Percentiles rank a stretch among this genome's conserved stretches.
These are phyloP conservation scores for Pterocles orientalis DNA, from an alignment of 2,113 vertebrate species.

Conservation along the genomic window DNA sequence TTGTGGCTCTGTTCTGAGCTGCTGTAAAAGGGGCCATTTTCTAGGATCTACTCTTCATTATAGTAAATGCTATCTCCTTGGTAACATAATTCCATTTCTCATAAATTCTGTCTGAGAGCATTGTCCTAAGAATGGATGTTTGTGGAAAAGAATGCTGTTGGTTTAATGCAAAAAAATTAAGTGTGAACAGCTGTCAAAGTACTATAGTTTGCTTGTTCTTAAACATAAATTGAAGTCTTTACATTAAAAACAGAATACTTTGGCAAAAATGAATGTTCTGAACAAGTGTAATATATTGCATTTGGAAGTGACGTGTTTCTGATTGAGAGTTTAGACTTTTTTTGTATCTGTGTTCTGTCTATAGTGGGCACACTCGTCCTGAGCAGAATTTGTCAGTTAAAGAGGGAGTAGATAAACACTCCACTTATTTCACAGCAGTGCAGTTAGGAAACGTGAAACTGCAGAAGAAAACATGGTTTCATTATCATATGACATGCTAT, in stretches of 20 bases:
- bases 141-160: conserved; percentile 86
- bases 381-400: conserved; percentile 56
- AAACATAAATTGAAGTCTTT: conserved; percentile 81
- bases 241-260: conserved; percentile 75
- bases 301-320: conserved; percentile 51
- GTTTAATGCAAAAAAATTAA: conserved; percentile 85
- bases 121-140: conserved; percentile 86
- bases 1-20: conserved; percentile 88
- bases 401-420: conserved; percentile 65
- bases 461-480: conserved; percentile 70
- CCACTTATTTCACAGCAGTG: conserved; percentile 73
- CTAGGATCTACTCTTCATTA: conserved; percentile 92
- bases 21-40: conserved; percentile 89
- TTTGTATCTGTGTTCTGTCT: conserved; percentile 52
- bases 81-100: conserved; percentile 93
- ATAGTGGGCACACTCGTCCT: conserved; percentile 43
- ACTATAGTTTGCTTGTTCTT: conserved; percentile 80
- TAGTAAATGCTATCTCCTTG: conserved; percentile 94
- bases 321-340: conserved; percentile 44
- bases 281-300: conserved; percentile 65
- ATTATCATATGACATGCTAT: conserved; percentile 73
- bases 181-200: conserved; percentile 82
- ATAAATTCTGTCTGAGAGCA: conserved; percentile 86
- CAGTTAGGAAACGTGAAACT: conserved; percentile 73
- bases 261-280: conserved; percentile 66